Evolutionary conservation across 2,888 invertebrate genomes (phyloP).

Genomic region (Callosobruchus maculatus): DNA sequence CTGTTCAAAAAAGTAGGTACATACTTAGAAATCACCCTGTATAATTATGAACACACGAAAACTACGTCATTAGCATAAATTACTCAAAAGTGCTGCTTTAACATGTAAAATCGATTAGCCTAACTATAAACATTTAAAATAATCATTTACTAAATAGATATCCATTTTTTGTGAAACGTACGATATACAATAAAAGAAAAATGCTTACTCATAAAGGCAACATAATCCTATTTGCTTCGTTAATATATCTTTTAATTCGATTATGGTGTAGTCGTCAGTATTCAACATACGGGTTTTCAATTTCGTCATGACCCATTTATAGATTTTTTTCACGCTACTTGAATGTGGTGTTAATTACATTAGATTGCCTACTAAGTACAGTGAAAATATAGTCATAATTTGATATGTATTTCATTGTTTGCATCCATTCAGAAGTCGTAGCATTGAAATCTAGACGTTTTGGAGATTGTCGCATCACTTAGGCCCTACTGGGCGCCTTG

Average conservation of each 20-base stretch:
- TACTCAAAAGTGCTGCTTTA: neutral
- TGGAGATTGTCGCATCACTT: too few relatives aligned
- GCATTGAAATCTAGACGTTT: too few relatives aligned
- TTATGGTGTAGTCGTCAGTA: neutral
- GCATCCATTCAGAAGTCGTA: too few relatives aligned
- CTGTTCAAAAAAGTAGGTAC: too few relatives aligned
- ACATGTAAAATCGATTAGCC: neutral
- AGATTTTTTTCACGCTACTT: neutral
- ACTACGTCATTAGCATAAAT: neutral
- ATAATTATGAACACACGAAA: neutral
- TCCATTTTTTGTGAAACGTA: neutral
- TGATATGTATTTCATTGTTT: neutral
- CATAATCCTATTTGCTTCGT: neutral
- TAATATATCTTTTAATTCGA: neutral
- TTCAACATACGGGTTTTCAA: neutral
- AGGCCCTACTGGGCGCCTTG: too few relatives aligned
- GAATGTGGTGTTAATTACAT: neutral
- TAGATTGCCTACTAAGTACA: neutral
- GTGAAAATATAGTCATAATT: neutral
- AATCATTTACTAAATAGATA: neutral
- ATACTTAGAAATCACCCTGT: too few relatives aligned
- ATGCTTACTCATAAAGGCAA: neutral
- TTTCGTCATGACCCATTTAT: neutral
- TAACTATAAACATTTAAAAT: neutral
- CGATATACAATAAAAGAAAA: neutral